A percentile compares a stretch with the other conserved stretches of the same genome.
Evolutionary conservation across 2,113 vertebrate genomes (phyloP).

Genomic region (Sinosuthora webbiana): DNA sequence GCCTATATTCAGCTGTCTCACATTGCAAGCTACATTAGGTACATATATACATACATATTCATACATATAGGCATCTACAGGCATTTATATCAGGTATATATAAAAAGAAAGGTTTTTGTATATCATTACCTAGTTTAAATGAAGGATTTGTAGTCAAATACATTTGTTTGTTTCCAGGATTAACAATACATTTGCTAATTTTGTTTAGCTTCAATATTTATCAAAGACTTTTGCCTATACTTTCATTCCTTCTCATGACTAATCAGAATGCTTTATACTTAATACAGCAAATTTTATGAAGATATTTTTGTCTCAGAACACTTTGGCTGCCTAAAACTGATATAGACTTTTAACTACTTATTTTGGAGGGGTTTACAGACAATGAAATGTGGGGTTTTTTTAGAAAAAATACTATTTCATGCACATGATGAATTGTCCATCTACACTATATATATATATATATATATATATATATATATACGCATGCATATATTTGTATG

Average conservation of each 20-base stretch:
- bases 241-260: background rate
- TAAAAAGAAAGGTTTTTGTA: background rate
- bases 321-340: background rate
- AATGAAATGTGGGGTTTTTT: conserved; percentile 22
- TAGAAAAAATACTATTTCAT: background rate
- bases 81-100: background rate
- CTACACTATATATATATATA: background rate
- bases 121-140: background rate
- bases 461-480: too few relatives aligned
- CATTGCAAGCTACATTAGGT: background rate
- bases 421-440: background rate
- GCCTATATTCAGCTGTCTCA: background rate
- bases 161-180: background rate
- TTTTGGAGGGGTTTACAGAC: conserved; percentile 30
- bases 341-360: background rate
- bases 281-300: background rate
- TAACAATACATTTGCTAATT: background rate
- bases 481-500: background rate
- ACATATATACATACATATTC: background rate
- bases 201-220: background rate
- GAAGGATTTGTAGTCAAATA: background rate
- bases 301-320: background rate
- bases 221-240: background rate
- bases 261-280: background rate
- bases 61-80: background rate